A percentile compares a stretch with the other conserved stretches of the same genome.
phyloP scores from a whole-genome alignment of 2,888 invertebrate species.

The Cephus sareptanus region DNA sequence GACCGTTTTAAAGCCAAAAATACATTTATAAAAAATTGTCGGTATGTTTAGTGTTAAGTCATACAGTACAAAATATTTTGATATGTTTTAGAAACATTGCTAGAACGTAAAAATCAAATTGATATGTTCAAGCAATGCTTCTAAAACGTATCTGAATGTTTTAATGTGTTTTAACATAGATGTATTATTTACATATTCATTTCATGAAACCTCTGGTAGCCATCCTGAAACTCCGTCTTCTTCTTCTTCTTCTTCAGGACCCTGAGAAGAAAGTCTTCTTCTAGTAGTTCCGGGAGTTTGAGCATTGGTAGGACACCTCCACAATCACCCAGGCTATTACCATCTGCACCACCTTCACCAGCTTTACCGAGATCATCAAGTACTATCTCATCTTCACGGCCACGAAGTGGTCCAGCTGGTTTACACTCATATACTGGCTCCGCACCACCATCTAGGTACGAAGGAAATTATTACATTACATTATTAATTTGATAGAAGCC shows the following conservation, averaged over 20 bases:
- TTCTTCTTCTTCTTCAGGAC: slow-evolving; percentile 41
- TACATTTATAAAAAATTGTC: too few relatives aligned
- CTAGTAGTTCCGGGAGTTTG: slow-evolving; percentile 61
- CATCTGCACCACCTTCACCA: slow-evolving; percentile 61
- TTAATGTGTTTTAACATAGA: too few relatives aligned
- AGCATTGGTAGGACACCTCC: slow-evolving; percentile 65
- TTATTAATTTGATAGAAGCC: not conserved
- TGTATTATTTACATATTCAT: not conserved
- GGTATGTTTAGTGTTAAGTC: too few relatives aligned
- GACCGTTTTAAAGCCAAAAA: too few relatives aligned
- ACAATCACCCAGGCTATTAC: slow-evolving; percentile 61
- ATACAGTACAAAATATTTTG: not conserved
- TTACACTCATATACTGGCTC: slow-evolving; percentile 81
- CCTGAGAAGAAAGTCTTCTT: slow-evolving; percentile 60
- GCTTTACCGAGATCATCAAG: slow-evolving; percentile 67
- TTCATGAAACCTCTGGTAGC: not conserved
- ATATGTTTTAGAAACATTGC: too few relatives aligned
- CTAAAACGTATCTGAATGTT: not conserved
- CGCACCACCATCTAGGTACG: slow-evolving; percentile 77
- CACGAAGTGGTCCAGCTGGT: slow-evolving; percentile 84
- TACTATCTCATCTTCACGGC: slow-evolving; percentile 67
- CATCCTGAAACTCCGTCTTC: not conserved
- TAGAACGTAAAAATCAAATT: too few relatives aligned
- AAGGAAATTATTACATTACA: not conserved
- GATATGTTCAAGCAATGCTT: too few relatives aligned